Evolutionary conservation across 2,113 vertebrate species (phyloP).

Genomic region (Gyps fulvus): DNA sequence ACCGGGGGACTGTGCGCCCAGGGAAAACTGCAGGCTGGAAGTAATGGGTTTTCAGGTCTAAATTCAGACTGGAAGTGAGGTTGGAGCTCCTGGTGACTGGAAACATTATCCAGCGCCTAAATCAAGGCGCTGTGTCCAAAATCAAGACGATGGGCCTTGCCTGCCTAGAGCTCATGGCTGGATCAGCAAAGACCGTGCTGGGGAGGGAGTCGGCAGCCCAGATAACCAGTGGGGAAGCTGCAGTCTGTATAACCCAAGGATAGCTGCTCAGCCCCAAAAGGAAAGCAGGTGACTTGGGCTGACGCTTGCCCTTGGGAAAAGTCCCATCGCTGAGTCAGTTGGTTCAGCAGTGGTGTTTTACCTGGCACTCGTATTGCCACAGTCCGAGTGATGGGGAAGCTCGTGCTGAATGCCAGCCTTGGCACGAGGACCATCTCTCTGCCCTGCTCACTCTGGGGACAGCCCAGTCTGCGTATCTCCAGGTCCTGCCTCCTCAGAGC

Average conservation of each 20-base stretch:
- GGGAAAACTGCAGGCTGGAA: not conserved
- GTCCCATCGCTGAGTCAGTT: not conserved
- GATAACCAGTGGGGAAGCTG: not conserved
- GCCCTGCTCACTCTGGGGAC: not conserved
- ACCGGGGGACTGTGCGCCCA: rapidly evolving
- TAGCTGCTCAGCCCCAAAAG: not conserved
- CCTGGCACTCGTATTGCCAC: rapidly evolving
- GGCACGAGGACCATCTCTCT: not conserved
- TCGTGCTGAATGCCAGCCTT: not conserved
- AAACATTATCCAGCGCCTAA: not conserved
- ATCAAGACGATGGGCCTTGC: not conserved
- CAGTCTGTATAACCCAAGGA: not conserved
- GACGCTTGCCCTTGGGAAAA: not conserved
- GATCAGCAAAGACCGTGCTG: rapidly evolving
- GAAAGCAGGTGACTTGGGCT: not conserved
- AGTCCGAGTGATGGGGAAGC: not conserved
- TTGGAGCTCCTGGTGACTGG: not conserved
- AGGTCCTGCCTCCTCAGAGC: not conserved
- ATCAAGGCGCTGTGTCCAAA: not conserved
- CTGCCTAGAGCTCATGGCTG: not conserved
- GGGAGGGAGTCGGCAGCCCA: not conserved
- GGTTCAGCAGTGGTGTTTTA: not conserved
- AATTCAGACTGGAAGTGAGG: not conserved
- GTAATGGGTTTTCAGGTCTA: not conserved
- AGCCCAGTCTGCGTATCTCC: not conserved